Percentiles rank a stretch among this genome's conserved stretches.
Conservation (phyloP, 2,113 vertebrate genomes). For the Leucopsar rothschildi region DNA sequence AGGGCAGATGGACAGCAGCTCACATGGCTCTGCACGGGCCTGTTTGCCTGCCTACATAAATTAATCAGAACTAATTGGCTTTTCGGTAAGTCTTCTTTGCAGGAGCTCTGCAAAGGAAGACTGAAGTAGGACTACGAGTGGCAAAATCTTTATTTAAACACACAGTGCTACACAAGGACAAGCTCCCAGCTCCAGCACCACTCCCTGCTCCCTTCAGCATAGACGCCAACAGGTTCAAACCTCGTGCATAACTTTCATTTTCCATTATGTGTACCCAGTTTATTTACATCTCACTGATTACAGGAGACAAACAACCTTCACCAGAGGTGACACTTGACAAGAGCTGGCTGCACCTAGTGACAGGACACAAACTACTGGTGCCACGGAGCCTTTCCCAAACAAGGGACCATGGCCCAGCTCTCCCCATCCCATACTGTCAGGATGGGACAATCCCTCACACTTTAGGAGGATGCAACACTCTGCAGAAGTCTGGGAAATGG, state of each 20-base stretch:
- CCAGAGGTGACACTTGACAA: not conserved
- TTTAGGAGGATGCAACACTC: not conserved
- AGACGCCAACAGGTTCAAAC: not conserved
- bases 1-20: not conserved
- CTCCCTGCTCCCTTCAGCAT: not conserved
- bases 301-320: not conserved
- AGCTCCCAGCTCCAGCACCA: rapidly evolving
- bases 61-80: constrained; percentile 26
- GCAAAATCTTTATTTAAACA: constrained; percentile 13
- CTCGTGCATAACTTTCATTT: not conserved
- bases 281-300: not conserved
- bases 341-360: not conserved
- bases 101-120: not conserved
- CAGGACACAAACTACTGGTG: not conserved
- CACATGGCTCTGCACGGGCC: not conserved
- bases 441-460: not conserved
- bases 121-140: not conserved
- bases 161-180: not conserved
- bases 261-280: not conserved
- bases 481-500: not conserved
- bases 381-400: not conserved
- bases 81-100: not conserved
- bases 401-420: not conserved
- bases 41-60: not conserved
- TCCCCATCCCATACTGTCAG: not conserved